Base-by-base conservation (phyloP, 2,888 invertebrate genomes). In the Heteromurus nitidus region DNA sequence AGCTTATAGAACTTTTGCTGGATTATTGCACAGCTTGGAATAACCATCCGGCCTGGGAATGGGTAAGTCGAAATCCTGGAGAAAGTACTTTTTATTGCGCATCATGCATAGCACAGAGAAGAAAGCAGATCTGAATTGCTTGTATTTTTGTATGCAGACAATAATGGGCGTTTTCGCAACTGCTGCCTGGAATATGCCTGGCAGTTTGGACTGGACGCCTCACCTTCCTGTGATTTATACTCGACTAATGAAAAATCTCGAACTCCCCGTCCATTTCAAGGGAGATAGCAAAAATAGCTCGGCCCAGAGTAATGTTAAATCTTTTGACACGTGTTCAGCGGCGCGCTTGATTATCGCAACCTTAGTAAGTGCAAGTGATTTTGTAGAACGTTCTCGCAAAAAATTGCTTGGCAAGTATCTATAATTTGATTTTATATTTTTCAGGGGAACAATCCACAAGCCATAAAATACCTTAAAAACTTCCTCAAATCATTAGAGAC, bases 171-270 rank as follows among this genome's bases (percentile, higher is more conserved):
- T 97, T 60, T 93, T 97, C 89, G 91, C 95, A 0, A 91, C 93
- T 60, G 89, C 95, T 60, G 94, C 95, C 0, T 91, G 91, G 86
- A 91, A 92, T 86, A 95, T 94, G 89, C 93, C 95, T 70, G 96
- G 97, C 0, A 93, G 93, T 70, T 93, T 97, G 55, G 93, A 98
- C 89, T 98, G 97, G 97, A 93, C 93, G 82, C 95, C 95, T 0
- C 92, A 96, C 88, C 91, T 96, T 69, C 93, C 96, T 0, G 90
- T 92, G 74, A 93, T 95, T 92, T 95, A 94, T 88, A 92, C 92
- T 13, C 91, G 93, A 88, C 94, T 92, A 88, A 89, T 95, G 82
- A 91, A 94, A 85, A 93, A 93, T 47, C 91, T 96, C 72, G 93
- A 94, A 88, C 90, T 97, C 69, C 96, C 96, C 0, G 95, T 96